Evolutionary conservation across 2,113 vertebrate species (phyloP).

Genomic region (Sylvietta virens): DNA sequence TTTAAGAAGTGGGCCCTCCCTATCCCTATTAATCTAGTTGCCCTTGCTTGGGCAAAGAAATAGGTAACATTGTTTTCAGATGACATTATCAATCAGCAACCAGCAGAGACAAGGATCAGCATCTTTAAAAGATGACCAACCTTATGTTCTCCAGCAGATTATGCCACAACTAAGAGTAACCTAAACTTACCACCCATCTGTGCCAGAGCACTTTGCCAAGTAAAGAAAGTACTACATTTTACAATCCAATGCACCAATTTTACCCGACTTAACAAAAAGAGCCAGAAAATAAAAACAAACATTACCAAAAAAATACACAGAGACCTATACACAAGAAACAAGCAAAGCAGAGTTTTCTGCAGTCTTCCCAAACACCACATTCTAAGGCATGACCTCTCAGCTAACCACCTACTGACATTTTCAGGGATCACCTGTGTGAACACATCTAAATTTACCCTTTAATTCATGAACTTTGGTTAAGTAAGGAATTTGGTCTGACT

Average conservation of each 20-base stretch:
- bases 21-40: background rate
- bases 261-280: background rate
- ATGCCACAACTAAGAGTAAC: background rate
- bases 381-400: background rate
- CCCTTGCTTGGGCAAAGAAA: background rate
- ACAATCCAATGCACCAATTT: background rate
- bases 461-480: background rate
- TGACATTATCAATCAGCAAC: background rate
- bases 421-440: background rate
- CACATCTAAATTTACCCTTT: constrained; percentile 11
- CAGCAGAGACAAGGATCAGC: background rate
- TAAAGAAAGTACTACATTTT: background rate
- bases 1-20: background rate
- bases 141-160: background rate
- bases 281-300: background rate
- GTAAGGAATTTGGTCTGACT: background rate
- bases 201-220: background rate
- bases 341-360: background rate
- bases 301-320: background rate
- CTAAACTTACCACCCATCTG: background rate
- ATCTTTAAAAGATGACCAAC: background rate
- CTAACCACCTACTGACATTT: background rate
- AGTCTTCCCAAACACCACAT: background rate
- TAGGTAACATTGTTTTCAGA: background rate
- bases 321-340: background rate